phyloP scores from a whole-genome alignment of 23 tunicate species.

The Styela plicata region DNA sequence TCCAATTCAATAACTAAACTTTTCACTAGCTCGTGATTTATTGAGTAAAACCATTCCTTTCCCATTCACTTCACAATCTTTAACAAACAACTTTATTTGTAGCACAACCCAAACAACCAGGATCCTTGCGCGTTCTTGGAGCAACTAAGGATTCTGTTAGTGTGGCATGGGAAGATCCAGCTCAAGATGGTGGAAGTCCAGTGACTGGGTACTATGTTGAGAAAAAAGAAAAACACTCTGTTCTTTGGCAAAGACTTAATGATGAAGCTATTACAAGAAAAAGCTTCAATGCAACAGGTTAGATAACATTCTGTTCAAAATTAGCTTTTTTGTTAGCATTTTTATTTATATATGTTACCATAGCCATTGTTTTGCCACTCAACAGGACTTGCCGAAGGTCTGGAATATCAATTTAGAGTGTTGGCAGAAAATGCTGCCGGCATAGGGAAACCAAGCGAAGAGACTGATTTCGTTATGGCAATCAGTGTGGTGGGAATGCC shows the following conservation, averaged over 20 bases:
- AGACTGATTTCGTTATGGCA: conserved; percentile 15
- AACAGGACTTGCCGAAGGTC: conserved; percentile 43
- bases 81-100: neutral
- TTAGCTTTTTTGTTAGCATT: too few species aligned
- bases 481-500: conserved; percentile 52
- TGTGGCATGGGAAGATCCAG: conserved; percentile 39
- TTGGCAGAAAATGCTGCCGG: conserved; percentile 75
- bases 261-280: neutral
- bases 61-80: too few species aligned
- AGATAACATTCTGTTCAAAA: too few species aligned
- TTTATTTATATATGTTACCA: too few species aligned
- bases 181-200: conserved; percentile 33
- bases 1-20: too few species aligned
- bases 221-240: conserved; percentile 38
- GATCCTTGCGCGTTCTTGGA: conserved; percentile 22
- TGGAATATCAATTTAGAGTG: conserved; percentile 55
- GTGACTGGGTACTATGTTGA: conserved; percentile 42
- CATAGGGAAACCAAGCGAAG: conserved; percentile 44
- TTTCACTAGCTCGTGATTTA: too few species aligned
- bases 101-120: conserved; percentile 39
- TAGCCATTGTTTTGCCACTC: too few species aligned
- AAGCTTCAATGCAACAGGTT: conserved; percentile 19
- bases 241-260: conserved; percentile 38
- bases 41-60: too few species aligned
- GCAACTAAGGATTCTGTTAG: conserved; percentile 26